phyloP scores from a whole-genome alignment of 2,797 vertebrate species.

The Oreortyx pictus region DNA sequence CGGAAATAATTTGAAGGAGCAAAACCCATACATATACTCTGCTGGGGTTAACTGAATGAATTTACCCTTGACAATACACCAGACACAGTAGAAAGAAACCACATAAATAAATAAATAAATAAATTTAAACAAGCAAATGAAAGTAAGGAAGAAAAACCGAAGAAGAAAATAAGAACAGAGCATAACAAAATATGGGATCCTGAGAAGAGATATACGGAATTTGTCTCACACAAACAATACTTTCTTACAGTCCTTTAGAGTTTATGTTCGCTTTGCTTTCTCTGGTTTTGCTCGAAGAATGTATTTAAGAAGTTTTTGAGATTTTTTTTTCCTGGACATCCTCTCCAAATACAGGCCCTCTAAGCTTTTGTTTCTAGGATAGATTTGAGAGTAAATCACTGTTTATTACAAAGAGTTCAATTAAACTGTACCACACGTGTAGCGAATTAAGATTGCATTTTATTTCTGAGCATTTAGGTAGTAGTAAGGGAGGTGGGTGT shows the following conservation, averaged over 20 bases:
- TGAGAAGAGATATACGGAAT: neutral
- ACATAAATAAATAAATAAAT: neutral
- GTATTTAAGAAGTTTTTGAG: neutral
- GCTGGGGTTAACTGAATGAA: neutral
- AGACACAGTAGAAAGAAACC: neutral
- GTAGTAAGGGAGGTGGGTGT: neutral
- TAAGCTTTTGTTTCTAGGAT: neutral
- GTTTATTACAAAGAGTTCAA: neutral
- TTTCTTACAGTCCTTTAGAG: neutral
- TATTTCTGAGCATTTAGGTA: neutral
- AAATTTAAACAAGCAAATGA: neutral
- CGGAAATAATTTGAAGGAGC: neutral
- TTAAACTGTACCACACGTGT: neutral
- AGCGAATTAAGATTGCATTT: neutral
- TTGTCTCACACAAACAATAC: neutral
- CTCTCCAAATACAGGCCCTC: neutral
- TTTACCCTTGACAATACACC: neutral
- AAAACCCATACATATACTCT: neutral
- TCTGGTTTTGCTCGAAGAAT: neutral
- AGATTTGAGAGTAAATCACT: neutral
- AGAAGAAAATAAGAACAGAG: fast-evolving
- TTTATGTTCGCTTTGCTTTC: neutral
- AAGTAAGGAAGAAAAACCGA: neutral
- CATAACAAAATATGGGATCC: fast-evolving
- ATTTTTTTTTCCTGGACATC: neutral